phyloP scores from a whole-genome alignment of 2,888 invertebrate species.

The Phyllotreta cruciferae region DNA sequence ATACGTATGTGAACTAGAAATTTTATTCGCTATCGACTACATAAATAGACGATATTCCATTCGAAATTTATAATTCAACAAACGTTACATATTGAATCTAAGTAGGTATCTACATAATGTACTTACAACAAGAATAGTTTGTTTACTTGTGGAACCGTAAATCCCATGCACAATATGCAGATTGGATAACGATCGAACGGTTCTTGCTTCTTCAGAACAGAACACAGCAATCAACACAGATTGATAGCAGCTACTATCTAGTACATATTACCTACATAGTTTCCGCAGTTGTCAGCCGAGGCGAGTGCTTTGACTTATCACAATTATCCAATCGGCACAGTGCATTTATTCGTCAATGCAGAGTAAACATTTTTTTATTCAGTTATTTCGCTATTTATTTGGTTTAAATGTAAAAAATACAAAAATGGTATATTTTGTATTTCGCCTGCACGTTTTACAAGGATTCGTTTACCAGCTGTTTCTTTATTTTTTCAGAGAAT shows the following conservation, averaged over 20 bases:
- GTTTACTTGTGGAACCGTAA: slow-evolving; percentile 16
- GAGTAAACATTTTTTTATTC: not conserved
- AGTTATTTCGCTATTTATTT: too few relatives aligned
- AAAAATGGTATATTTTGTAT: too few relatives aligned
- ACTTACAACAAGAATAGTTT: not conserved
- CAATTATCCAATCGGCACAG: slow-evolving; percentile 43
- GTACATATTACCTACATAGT: slow-evolving; percentile 2
- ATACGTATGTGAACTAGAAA: too few relatives aligned
- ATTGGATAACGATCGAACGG: slow-evolving; percentile 26
- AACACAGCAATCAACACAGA: slow-evolving; percentile 7
- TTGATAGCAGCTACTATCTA: slow-evolving; percentile 14
- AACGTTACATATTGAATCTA: not conserved
- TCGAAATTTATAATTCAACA: not conserved
- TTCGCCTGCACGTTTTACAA: too few relatives aligned
- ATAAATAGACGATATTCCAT: too few relatives aligned
- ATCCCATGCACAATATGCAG: slow-evolving; percentile 20
- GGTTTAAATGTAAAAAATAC: too few relatives aligned
- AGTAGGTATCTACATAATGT: slow-evolving; percentile 1
- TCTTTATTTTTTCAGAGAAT: too few relatives aligned
- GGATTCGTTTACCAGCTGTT: too few relatives aligned
- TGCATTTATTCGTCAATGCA: slow-evolving; percentile 34
- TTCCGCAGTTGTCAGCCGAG: slow-evolving; percentile 10
- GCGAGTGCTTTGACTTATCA: slow-evolving; percentile 39
- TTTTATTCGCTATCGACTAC: too few relatives aligned
- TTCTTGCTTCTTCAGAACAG: slow-evolving; percentile 11